phyloP scores from a whole-genome alignment of 2,888 invertebrate species.

The Mimachlamys varia region DNA sequence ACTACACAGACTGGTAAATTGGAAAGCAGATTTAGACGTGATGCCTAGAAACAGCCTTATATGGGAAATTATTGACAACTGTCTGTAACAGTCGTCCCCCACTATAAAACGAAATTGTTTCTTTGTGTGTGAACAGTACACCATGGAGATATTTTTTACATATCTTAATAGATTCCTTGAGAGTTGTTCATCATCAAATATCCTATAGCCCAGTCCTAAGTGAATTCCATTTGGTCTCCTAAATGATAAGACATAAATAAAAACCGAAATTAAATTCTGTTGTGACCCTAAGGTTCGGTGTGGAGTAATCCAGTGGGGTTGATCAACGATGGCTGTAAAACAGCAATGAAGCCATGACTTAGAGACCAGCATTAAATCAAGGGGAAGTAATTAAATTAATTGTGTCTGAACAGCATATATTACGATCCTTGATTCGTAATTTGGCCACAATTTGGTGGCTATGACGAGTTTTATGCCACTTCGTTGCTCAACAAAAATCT shows the following conservation, averaged over 20 bases:
- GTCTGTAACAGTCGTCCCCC: neutral
- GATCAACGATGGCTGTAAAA: neutral
- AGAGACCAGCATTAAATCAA: neutral
- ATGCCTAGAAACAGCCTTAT: neutral
- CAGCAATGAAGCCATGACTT: neutral
- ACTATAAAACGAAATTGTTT: neutral
- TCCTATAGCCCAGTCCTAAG: neutral
- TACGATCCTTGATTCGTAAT: neutral
- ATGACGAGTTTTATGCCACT: neutral
- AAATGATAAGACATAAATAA: neutral
- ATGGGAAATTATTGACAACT: neutral
- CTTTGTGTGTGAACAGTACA: neutral
- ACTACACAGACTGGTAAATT: neutral
- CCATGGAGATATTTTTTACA: neutral
- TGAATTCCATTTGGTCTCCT: neutral
- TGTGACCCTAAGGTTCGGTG: neutral
- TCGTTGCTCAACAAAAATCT: neutral
- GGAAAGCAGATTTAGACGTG: neutral
- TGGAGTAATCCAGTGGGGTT: neutral
- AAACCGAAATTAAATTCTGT: neutral
- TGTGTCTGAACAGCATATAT: conserved; percentile 5
- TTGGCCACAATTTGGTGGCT: neutral
- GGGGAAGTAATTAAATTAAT: conserved; percentile 8
- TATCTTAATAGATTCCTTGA: neutral
- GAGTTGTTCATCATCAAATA: neutral